These are phyloP conservation scores for Corythaeola cristata DNA, from an alignment of 2,113 vertebrate genomes.

Conservation along the genomic window DNA sequence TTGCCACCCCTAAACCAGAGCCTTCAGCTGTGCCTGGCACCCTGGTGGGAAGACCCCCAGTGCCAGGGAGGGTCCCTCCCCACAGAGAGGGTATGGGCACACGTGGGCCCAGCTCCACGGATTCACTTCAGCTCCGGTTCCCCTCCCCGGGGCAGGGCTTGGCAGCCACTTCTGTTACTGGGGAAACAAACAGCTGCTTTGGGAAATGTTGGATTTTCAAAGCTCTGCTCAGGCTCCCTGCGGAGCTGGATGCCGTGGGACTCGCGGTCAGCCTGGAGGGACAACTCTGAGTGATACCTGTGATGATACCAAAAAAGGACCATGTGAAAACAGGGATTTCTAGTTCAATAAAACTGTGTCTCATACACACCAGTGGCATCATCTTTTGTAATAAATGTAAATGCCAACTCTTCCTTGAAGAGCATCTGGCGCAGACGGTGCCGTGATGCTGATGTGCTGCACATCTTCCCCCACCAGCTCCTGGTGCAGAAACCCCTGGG, in stretches of 20 bases:
- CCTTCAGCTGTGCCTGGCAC: not conserved
- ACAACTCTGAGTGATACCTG: not conserved
- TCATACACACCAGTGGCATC: not conserved
- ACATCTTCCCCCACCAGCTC: not conserved
- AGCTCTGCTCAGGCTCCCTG: accelerated
- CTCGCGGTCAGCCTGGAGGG: not conserved
- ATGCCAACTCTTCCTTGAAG: not conserved
- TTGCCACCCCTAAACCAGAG: not conserved
- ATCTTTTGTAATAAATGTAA: not conserved
- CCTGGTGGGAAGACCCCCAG: not conserved
- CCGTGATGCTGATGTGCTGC: accelerated
- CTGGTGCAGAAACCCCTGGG: not conserved
- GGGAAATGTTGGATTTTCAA: not conserved
- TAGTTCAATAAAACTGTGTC: not conserved
- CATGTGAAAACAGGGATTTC: accelerated
- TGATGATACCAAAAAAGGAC: not conserved
- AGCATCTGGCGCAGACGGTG: not conserved
- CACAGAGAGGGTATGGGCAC: not conserved
- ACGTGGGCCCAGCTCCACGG: accelerated
- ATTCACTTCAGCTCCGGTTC: not conserved
- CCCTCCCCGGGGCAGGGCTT: not conserved
- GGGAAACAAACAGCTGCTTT: not conserved
- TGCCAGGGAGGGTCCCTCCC: too few relatives aligned
- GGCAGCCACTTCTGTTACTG: not conserved
- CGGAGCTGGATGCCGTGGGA: not conserved